Conservation (phyloP, 2,797 vertebrate species). For the Xenentodon cancila region DNA sequence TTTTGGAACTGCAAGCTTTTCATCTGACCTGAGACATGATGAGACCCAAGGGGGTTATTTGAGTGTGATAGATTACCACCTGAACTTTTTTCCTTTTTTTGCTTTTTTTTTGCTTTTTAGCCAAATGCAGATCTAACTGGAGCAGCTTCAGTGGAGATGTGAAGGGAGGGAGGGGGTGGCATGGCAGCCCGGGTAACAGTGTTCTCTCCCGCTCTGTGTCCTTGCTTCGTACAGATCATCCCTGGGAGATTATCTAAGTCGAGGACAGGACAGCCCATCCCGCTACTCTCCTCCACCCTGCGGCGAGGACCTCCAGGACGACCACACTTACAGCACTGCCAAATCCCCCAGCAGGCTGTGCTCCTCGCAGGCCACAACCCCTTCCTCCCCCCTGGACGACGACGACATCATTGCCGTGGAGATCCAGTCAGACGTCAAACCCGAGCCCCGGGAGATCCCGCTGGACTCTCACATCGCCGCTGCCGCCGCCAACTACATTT, state of each 20-base stretch:
- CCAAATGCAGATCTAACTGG: constrained; percentile 26
- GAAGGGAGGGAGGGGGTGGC: neutral
- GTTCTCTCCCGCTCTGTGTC: constrained; percentile 36
- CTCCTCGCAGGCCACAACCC: constrained; percentile 83
- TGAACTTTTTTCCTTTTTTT: constrained; percentile 28
- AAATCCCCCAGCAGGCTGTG: constrained; percentile 86
- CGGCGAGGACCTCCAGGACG: constrained; percentile 92
- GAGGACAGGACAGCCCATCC: constrained; percentile 88
- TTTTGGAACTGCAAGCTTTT: constrained; percentile 31
- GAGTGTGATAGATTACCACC: constrained; percentile 57
- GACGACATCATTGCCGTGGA: constrained; percentile 85
- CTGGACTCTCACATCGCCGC: constrained; percentile 81
- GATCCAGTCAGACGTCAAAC: constrained; percentile 86
- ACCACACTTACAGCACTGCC: constrained; percentile 96
- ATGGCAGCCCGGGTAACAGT: no score
- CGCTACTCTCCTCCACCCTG: constrained; percentile 89
- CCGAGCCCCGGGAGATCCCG: constrained; percentile 89
- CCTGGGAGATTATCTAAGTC: constrained; percentile 87
- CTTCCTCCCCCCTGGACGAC: constrained; percentile 84
- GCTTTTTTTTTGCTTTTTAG: constrained; percentile 11
- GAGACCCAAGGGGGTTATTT: constrained; percentile 40
- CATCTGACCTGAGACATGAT: constrained; percentile 42
- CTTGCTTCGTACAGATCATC: constrained; percentile 83
- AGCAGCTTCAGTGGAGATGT: constrained; percentile 22
- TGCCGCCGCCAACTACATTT: constrained; percentile 75